phyloP scores from a whole-genome alignment of 1,140 invertebrate species.

The Cardiocondyla obscurior region DNA sequence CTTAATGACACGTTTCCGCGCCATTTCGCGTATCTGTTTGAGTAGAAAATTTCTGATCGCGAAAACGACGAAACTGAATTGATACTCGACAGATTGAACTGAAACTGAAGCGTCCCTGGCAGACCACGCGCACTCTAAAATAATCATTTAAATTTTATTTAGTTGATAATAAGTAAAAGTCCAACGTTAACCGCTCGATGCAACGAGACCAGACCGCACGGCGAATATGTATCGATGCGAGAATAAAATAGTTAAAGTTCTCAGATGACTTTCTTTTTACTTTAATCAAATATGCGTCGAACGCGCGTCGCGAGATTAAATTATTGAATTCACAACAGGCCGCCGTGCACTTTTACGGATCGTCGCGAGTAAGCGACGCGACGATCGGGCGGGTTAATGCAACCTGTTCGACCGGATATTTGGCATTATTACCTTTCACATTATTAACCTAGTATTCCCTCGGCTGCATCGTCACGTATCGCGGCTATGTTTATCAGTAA shows the following conservation, averaged over 20 bases:
- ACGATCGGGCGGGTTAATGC: not conserved
- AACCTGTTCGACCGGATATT: conserved; percentile 41
- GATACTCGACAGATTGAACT: not conserved
- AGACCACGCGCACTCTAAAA: not conserved
- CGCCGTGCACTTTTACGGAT: not conserved
- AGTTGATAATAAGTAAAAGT: too few relatives aligned
- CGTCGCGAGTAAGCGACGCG: conserved; percentile 6
- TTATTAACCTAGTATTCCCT: conserved; percentile 13
- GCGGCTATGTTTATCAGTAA: not conserved
- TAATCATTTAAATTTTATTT: not conserved
- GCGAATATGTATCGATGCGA: not conserved
- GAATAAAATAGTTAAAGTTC: not conserved
- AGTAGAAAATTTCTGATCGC: not conserved
- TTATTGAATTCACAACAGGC: conserved; percentile 13
- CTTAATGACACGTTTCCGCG: not conserved
- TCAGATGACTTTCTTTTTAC: not conserved
- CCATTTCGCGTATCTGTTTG: not conserved
- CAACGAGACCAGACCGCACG: not conserved
- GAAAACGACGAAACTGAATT: not conserved
- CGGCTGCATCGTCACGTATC: not conserved
- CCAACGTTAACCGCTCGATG: too few relatives aligned
- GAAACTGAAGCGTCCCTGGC: not conserved
- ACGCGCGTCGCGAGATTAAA: conserved; percentile 8
- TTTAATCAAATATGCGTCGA: not conserved
- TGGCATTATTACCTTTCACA: conserved; percentile 18